Evolutionary conservation across 2,888 invertebrate species (phyloP).

Genomic region (Chesias legatella): DNA sequence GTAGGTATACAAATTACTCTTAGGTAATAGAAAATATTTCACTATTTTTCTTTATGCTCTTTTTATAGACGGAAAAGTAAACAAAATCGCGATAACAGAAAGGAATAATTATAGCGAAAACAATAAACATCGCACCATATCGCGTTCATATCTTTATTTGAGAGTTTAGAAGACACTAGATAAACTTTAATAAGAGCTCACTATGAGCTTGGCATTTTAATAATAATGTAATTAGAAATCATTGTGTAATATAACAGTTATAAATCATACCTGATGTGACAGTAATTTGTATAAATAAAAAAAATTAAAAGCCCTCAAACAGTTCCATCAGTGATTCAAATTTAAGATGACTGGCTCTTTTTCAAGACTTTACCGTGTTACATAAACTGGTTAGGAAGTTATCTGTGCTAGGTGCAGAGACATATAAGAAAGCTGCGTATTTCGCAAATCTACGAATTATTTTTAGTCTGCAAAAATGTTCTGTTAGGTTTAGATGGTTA

Average conservation of each 20-base stretch:
- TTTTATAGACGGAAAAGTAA: no score
- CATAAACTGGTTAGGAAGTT: constrained; percentile 22
- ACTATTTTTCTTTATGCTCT: no score
- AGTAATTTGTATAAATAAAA: constrained; percentile 15
- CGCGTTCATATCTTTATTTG: no score
- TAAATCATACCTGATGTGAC: constrained; percentile 20
- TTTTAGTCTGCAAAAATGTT: constrained; percentile 17
- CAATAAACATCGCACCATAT: no score
- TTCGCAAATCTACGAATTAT: constrained; percentile 22
- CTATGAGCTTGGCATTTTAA: no score
- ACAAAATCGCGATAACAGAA: no score
- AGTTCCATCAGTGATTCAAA: constrained; percentile 12
- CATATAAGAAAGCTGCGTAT: constrained; percentile 25
- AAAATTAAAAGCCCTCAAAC: constrained; percentile 7
- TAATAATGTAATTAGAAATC: neutral
- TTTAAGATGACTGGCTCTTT: constrained; percentile 23
- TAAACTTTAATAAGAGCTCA: no score
- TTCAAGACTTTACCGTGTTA: constrained; percentile 21
- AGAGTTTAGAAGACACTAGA: no score
- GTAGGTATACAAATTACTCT: no score
- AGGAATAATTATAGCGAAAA: no score
- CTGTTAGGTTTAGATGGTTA: constrained; percentile 14
- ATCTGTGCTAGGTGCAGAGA: constrained; percentile 23
- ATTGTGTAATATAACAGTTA: constrained; percentile 9
- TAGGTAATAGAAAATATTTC: no score